These are phyloP conservation scores for Esox lucius DNA, from an alignment of 2,797 vertebrate genomes.

Conservation along the genomic window DNA sequence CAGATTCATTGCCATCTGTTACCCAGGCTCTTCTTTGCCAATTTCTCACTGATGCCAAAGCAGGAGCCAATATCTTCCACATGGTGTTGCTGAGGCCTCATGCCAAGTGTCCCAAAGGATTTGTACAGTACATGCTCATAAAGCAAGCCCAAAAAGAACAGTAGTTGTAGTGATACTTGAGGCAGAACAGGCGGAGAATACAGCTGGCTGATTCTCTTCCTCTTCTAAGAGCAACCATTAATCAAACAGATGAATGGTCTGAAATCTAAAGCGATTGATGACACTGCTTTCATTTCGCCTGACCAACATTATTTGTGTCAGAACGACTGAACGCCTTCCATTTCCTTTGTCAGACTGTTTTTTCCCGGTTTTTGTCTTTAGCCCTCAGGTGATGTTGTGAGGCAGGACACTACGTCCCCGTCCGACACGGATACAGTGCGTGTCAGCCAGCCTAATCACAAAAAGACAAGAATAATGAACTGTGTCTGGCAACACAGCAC, in stretches of 20 bases:
- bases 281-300: conserved; percentile 53
- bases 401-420: neutral
- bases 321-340: conserved; percentile 36
- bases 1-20: conserved; percentile 71
- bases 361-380: neutral
- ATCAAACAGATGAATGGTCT: conserved; percentile 56
- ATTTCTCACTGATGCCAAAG: conserved; percentile 59
- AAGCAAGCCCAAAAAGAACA: conserved; percentile 43
- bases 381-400: conserved; percentile 16
- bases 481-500: neutral
- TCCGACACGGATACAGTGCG: neutral
- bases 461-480: neutral
- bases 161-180: conserved; percentile 46
- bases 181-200: conserved; percentile 10
- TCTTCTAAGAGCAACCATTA: conserved; percentile 43
- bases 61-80: conserved; percentile 47
- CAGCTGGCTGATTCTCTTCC: conserved; percentile 13
- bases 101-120: conserved; percentile 56
- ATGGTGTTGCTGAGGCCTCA: conserved; percentile 56
- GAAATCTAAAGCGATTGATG: conserved; percentile 54
- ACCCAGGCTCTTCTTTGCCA: conserved; percentile 59
- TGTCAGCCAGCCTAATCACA: neutral
- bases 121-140: conserved; percentile 51
- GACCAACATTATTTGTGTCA: conserved; percentile 56
- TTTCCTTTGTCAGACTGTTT: conserved; percentile 40